Conservation (phyloP, 2,113 vertebrate species). For the Pterocles gutturalis region DNA sequence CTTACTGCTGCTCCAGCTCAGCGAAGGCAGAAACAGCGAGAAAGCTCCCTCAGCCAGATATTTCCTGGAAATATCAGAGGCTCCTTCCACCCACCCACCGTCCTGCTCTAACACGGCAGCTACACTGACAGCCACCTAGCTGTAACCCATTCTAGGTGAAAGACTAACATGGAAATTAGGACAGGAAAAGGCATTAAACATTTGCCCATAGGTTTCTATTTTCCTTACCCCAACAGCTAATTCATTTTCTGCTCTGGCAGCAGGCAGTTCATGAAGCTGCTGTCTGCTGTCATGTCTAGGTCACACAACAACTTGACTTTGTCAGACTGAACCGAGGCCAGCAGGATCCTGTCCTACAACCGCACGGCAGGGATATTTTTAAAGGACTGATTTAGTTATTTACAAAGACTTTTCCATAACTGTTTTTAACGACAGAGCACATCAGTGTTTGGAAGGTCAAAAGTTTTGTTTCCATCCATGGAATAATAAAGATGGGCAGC, state of each 20-base stretch:
- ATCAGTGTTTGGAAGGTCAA: neutral
- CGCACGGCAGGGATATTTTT: neutral
- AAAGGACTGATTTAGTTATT: neutral
- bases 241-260: neutral
- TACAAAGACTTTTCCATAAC: neutral
- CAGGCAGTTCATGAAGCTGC: neutral
- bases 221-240: neutral
- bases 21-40: neutral
- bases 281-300: neutral
- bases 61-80: neutral
- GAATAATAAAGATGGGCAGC: neutral
- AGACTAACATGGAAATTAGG: neutral
- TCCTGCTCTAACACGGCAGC: neutral
- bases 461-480: neutral
- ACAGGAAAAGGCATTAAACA: neutral
- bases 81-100: accelerated
- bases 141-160: neutral
- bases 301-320: neutral
- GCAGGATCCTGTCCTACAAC: neutral
- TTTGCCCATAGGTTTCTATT: neutral
- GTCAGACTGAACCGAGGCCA: neutral
- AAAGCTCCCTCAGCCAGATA: neutral
- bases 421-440: neutral
- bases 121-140: neutral
- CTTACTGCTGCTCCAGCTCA: neutral